Percentiles rank a stretch among this genome's conserved stretches.
These are phyloP conservation scores for Kryptopterus vitreolus DNA, from an alignment of 2,797 vertebrate genomes.

Conservation along the genomic window DNA sequence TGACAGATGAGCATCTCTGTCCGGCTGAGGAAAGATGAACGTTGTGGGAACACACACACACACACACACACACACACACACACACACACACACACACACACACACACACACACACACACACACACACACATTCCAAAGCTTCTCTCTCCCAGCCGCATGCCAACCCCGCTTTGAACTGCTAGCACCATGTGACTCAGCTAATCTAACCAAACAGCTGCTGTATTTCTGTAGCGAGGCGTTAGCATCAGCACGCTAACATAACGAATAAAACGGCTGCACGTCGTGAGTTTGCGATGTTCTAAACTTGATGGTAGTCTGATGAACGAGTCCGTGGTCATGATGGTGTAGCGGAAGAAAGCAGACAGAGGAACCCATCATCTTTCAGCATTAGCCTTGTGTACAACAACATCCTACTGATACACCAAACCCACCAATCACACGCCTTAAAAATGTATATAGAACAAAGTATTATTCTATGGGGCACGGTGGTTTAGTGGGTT, in stretches of 20 bases:
- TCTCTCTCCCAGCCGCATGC: constrained; percentile 63
- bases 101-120: constrained; percentile 6
- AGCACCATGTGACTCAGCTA: constrained; percentile 68
- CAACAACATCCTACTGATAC: no score
- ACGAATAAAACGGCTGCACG: neutral
- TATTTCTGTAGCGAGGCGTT: neutral
- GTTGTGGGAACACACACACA: constrained; percentile 31
- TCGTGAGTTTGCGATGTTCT: neutral
- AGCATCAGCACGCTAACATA: neutral
- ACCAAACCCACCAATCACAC: no score
- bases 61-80: constrained; percentile 53
- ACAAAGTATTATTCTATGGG: no score
- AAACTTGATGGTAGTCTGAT: no score
- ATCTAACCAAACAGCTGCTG: constrained; percentile 53
- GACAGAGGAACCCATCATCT: no score
- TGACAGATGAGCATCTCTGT: constrained; percentile 27
- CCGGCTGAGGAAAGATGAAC: constrained; percentile 12
- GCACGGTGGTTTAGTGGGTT: no score
- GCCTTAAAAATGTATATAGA: no score
- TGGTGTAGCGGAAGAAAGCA: no score
- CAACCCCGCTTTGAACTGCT: constrained; percentile 71
- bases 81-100: constrained; percentile 25
- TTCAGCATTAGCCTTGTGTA: no score
- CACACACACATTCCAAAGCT: constrained; percentile 60
- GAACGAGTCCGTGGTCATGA: no score